A percentile compares a stretch with the other conserved stretches of the same genome.
Evolutionary conservation across 53 echinoderm and acorn worm species (phyloP).

Genomic region (Antedon mediterranea): DNA sequence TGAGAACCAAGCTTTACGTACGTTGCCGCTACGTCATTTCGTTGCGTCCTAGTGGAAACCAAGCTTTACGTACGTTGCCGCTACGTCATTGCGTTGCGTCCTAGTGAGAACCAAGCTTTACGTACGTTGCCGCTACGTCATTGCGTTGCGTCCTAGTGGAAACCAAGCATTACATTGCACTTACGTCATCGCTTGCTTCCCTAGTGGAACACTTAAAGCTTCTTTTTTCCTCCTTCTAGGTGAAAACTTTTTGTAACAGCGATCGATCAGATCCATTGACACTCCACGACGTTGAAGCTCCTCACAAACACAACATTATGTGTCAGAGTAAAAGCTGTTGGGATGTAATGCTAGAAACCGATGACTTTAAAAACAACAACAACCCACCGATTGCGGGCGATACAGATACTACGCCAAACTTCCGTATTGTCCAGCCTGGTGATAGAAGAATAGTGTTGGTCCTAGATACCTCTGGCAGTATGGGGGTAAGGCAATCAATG

Average conservation of each 20-base stretch:
- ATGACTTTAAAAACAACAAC: slow-evolving; percentile 22
- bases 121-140: no score
- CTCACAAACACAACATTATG: slow-evolving; percentile 65
- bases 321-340: slow-evolving; percentile 45
- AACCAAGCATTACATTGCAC: no score
- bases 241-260: slow-evolving; percentile 1
- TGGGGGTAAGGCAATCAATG: slow-evolving; percentile 4
- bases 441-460: slow-evolving; percentile 3
- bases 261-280: background rate
- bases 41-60: no score
- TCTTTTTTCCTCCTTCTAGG: background rate
- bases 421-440: background rate
- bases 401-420: slow-evolving; percentile 2
- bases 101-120: no score
- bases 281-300: slow-evolving; percentile 56
- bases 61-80: no score
- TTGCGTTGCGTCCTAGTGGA: no score
- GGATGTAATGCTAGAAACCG: slow-evolving; percentile 43
- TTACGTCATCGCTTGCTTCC: no score
- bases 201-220: no score
- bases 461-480: slow-evolving; percentile 1
- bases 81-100: no score
- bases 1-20: no score
- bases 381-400: background rate
- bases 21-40: no score